These are phyloP conservation scores for Margarornis squamiger DNA, from an alignment of 2,797 vertebrate genomes.

Conservation along the genomic window DNA sequence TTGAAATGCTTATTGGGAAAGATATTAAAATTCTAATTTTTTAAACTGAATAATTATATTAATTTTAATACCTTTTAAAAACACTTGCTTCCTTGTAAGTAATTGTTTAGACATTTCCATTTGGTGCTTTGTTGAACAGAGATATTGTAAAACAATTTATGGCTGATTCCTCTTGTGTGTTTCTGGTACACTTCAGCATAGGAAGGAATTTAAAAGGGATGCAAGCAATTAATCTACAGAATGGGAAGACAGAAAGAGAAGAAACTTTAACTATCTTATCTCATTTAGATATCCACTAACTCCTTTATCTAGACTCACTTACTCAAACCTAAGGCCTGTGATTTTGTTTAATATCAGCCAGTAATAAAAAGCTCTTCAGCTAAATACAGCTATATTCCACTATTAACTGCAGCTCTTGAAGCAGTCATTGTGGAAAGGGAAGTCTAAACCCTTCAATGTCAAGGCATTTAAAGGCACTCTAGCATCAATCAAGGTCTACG, in stretches of 20 bases:
- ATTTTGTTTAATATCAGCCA: conserved; percentile 86
- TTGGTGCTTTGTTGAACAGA: neutral
- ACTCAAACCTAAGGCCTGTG: conserved; percentile 78
- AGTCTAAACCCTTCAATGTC: conserved; percentile 90
- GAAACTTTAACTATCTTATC: conserved; percentile 30
- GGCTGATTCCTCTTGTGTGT: neutral
- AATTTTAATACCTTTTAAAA: neutral
- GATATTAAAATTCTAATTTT: neutral
- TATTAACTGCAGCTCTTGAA: conserved; percentile 88
- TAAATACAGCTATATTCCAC: conserved; percentile 90
- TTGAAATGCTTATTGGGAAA: neutral
- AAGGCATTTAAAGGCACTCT: conserved; percentile 91
- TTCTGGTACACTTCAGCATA: neutral
- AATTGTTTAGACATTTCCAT: neutral
- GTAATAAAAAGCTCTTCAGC: conserved; percentile 96
- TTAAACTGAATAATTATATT: neutral
- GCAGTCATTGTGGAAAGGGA: conserved; percentile 80
- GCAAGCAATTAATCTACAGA: conserved; percentile 17
- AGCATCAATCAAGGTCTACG: conserved; percentile 92
- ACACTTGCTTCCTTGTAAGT: neutral
- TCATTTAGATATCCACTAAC: conserved; percentile 59
- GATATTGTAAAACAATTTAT: neutral
- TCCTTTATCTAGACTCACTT: conserved; percentile 75
- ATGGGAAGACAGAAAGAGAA: neutral
- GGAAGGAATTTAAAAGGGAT: conserved; percentile 36